Evolutionary conservation across 1,140 invertebrate species (phyloP).

Genomic region (Macrobrachium nipponense): DNA sequence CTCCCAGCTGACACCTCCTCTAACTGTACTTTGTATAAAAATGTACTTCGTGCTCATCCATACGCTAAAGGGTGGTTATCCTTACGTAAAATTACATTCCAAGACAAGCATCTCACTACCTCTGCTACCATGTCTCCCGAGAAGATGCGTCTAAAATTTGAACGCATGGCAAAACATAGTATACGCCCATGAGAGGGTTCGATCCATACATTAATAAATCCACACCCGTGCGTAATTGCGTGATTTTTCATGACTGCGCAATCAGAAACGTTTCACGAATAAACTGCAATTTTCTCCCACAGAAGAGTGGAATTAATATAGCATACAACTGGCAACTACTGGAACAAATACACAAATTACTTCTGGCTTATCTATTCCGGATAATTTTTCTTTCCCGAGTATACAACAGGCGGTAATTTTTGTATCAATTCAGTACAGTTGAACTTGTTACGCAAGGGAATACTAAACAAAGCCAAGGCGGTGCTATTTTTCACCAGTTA

Average conservation of each 20-base stretch:
- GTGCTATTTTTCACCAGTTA: too few relatives aligned
- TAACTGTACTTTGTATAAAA: conserved; percentile 42
- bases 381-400: too few relatives aligned
- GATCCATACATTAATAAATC: not conserved
- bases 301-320: too few relatives aligned
- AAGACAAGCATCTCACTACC: not conserved
- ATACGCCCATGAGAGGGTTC: not conserved
- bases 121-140: not conserved
- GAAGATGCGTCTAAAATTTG: not conserved
- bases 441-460: too few relatives aligned
- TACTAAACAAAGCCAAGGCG: too few relatives aligned
- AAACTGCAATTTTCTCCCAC: not conserved
- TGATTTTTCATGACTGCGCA: not conserved
- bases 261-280: not conserved
- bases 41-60: conserved; percentile 7
- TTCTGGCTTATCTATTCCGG: too few relatives aligned
- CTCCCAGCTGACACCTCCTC: conserved; percentile 47
- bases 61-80: not conserved
- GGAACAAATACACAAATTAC: too few relatives aligned
- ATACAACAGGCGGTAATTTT: too few relatives aligned
- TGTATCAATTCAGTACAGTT: too few relatives aligned
- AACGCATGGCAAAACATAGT: too few relatives aligned
- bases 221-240: not conserved
- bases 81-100: not conserved
- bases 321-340: too few relatives aligned